Base-by-base conservation (phyloP, 2,888 invertebrate genomes). In the Mongoloraphidia duomilia region DNA sequence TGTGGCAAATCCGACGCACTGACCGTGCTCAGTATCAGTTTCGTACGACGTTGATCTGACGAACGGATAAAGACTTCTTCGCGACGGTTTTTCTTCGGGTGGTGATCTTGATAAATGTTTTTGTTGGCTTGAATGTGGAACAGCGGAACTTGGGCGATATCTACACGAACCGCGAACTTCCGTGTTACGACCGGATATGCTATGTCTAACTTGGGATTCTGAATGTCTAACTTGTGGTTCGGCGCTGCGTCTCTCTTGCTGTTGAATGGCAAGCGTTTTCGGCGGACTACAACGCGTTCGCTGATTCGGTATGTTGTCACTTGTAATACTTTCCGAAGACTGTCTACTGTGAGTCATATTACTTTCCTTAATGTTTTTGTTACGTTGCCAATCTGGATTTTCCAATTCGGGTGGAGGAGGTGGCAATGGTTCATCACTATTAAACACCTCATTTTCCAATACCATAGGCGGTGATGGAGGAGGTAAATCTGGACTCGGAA, bases 391-490 rank as follows among this genome's bases (percentile, higher is more conserved):
- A 38, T 63, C 60, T 4, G 56, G 50, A 13, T 54, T 51, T 44
- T 65, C 64, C 50, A 73, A 62, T 55, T 75, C 75, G 1, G 76
- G 73, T 1, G 80, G 80, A 4, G 80, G 80, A 4, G 80, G 80
- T 9, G 80, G 80, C 49, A 80, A 64, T 8, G 80, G 80, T 56
- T 79, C 79, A 57, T 80, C 80, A 56, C 71, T 73, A 49, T 73
- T 70, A 51, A 75, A 64, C 13, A 76, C 74, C 56, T 79, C 79
- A 52, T 73, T 72, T 55, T 77, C 77, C 8, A 74, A 63, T 34
- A 75, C 73, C 1, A 75, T 74, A 0, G 80, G 78, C 5, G 80
- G 78, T 2, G 80, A 77, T 0, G 80, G 78, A 2, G 77, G 77
- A 11, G 77, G 77, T 51, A 76, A 62, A 59, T 78, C 78, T 1